A percentile compares a stretch with the other conserved stretches of the same genome.
Evolutionary conservation across 2,113 vertebrate species (phyloP).

Genomic region (Oostethus manadensis): DNA sequence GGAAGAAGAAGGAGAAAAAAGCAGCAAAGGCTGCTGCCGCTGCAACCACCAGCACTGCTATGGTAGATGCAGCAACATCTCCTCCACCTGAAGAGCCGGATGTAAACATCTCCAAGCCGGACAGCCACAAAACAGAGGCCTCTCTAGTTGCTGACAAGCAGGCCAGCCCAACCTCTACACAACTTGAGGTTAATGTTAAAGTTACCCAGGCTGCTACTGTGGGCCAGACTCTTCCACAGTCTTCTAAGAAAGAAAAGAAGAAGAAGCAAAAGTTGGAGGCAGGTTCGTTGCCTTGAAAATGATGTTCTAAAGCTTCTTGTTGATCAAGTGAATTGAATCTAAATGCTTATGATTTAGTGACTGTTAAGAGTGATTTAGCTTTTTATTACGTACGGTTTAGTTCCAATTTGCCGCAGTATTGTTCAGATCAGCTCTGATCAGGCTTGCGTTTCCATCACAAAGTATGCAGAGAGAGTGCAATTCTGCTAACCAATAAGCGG

Average conservation of each 20-base stretch:
- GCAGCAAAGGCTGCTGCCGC: constrained; percentile 49
- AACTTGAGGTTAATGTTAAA: constrained; percentile 42
- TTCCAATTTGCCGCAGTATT: too few species aligned
- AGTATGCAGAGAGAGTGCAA: background rate
- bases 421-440: too few species aligned
- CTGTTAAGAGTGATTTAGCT: too few species aligned
- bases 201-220: constrained; percentile 35
- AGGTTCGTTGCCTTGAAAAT: constrained; percentile 49
- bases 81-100: constrained; percentile 64
- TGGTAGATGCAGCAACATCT: constrained; percentile 8
- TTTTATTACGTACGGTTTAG: too few species aligned
- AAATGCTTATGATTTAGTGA: too few species aligned
- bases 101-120: constrained; percentile 78
- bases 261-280: constrained; percentile 86
- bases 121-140: constrained; percentile 76
- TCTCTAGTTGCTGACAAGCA: constrained; percentile 79
- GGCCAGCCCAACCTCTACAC: constrained; percentile 69
- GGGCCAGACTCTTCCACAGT: constrained; percentile 58
- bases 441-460: too few species aligned
- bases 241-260: constrained; percentile 79
- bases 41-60: constrained; percentile 3
- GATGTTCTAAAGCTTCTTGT: background rate
- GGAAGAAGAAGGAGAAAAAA: constrained; percentile 94
- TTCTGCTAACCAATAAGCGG: too few species aligned
- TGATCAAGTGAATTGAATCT: too few species aligned